phyloP scores from a whole-genome alignment of 2,113 vertebrate genomes.

The Pteropus alecto region DNA sequence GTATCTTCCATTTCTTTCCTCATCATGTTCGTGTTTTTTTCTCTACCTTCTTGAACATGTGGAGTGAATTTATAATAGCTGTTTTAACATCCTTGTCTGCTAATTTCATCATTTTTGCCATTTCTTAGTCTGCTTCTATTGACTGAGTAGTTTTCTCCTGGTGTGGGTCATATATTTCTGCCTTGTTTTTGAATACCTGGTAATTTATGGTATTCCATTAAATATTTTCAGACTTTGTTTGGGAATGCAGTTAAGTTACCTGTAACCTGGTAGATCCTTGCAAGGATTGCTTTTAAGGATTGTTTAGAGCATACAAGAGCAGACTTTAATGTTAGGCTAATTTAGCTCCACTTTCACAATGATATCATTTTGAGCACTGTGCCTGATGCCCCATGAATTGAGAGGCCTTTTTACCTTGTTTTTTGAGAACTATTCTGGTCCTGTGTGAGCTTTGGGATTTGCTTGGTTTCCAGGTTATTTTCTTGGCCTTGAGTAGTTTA shows the following conservation, averaged over 20 bases:
- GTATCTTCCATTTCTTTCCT: neutral
- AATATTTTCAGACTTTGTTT: conserved; percentile 8
- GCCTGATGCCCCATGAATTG: neutral
- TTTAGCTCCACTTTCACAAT: neutral
- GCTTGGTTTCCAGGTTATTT: neutral
- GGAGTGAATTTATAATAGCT: neutral
- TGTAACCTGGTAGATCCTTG: neutral
- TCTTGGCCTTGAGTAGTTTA: conserved; percentile 25
- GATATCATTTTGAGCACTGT: neutral
- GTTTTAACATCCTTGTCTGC: neutral
- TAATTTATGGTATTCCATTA: neutral
- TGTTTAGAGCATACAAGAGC: neutral
- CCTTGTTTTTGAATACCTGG: neutral
- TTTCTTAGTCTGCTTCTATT: neutral
- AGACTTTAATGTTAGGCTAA: neutral
- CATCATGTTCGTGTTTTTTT: neutral
- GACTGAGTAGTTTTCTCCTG: neutral
- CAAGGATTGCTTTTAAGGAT: neutral
- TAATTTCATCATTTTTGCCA: neutral
- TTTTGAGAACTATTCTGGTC: neutral
- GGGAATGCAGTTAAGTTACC: neutral
- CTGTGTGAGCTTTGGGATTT: neutral
- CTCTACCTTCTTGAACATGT: neutral
- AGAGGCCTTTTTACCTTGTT: conserved; percentile 1
- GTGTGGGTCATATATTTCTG: neutral